phyloP scores from a whole-genome alignment of 1,140 invertebrate species.

The Musca domestica region DNA sequence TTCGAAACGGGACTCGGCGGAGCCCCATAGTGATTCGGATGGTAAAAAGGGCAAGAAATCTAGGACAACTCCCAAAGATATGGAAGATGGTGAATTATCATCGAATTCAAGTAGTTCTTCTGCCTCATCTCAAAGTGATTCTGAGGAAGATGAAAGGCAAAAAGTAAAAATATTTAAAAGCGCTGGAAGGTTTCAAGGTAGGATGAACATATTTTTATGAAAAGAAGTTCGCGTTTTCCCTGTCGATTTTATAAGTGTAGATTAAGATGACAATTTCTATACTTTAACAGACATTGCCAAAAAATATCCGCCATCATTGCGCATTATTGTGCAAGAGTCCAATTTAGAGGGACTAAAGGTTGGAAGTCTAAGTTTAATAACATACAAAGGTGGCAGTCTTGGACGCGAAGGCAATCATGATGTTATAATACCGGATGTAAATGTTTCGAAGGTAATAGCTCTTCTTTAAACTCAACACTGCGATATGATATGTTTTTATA shows the following conservation, averaged over 20 bases:
- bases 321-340: conserved; percentile 80
- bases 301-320: conserved; percentile 79
- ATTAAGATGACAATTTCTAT: conserved; percentile 3
- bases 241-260: conserved; percentile 3
- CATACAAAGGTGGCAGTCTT: conserved; percentile 80
- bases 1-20: neutral
- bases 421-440: conserved; percentile 74
- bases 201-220: conserved; percentile 18
- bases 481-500: too few relatives aligned
- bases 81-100: conserved; percentile 36
- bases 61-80: conserved; percentile 14
- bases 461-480: neutral
- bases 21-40: conserved; percentile 7
- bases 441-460: conserved; percentile 71
- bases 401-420: conserved; percentile 77
- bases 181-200: conserved; percentile 45
- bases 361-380: conserved; percentile 80
- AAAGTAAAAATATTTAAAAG: conserved; percentile 48
- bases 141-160: conserved; percentile 41
- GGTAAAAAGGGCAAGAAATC: conserved; percentile 3
- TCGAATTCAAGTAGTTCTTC: neutral
- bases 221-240: conserved; percentile 38
- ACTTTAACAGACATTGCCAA: conserved; percentile 64
- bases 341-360: conserved; percentile 65
- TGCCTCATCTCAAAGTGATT: conserved; percentile 24